Evolutionary conservation across 2,888 invertebrate species (phyloP).

Genomic region (Cryptocephalus moraei): DNA sequence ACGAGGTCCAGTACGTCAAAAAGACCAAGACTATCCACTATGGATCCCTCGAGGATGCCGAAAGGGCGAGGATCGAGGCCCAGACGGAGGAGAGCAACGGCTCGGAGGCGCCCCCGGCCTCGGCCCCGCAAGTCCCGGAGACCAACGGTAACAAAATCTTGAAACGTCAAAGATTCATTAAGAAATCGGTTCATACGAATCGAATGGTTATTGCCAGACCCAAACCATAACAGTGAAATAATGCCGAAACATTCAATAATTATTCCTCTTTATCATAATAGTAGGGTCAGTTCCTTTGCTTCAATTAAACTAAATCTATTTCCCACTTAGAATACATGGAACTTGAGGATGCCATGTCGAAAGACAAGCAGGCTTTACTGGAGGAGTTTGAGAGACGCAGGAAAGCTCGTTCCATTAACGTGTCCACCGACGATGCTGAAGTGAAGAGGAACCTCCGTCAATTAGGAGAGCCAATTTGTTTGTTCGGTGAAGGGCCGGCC

Average conservation of each 20-base stretch:
- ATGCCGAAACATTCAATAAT: neutral
- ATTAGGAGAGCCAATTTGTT: slow-evolving; percentile 90
- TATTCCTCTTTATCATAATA: neutral
- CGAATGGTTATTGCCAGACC: too few species aligned
- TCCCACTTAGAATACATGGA: slow-evolving; percentile 65
- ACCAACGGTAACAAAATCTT: slow-evolving; percentile 45
- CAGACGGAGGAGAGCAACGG: slow-evolving; percentile 44
- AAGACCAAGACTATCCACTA: slow-evolving; percentile 73
- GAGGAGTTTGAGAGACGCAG: slow-evolving; percentile 94
- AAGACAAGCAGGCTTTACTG: slow-evolving; percentile 81
- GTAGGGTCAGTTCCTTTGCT: too few species aligned
- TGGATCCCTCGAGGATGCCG: slow-evolving; percentile 81
- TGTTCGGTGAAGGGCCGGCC: slow-evolving; percentile 98
- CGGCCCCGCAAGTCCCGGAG: slow-evolving; percentile 53
- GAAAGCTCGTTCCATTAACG: slow-evolving; percentile 89
- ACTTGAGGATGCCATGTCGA: slow-evolving; percentile 74
- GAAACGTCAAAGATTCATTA: too few species aligned
- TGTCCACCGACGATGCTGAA: slow-evolving; percentile 96
- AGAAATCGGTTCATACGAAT: too few species aligned
- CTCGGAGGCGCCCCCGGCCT: slow-evolving; percentile 44
- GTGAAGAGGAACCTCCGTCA: slow-evolving; percentile 86
- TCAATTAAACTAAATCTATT: neutral
- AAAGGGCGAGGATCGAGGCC: slow-evolving; percentile 58
- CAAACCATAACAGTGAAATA: neutral
- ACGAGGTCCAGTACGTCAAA: slow-evolving; percentile 60